Base-by-base conservation (phyloP, 2,113 vertebrate species). In the Microcebus jonahi region DNA sequence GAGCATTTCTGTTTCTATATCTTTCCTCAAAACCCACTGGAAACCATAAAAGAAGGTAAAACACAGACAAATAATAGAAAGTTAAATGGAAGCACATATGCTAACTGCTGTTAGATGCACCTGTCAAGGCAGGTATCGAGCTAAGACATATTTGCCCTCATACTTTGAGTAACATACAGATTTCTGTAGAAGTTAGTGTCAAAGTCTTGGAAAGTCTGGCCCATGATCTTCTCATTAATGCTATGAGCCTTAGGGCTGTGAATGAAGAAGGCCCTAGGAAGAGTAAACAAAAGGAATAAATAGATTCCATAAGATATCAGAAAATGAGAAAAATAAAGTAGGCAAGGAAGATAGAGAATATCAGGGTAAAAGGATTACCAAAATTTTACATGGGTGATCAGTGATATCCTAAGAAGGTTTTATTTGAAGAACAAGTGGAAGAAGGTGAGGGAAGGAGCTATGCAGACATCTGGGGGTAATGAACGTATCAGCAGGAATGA, bases 11-110 rank as follows among this genome's bases (percentile, higher is more conserved):
- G 17, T 90, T n/a, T 87, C 31, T 70, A 36, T 57, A 17, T 2
- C 5, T 92, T 77, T 77, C 17, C 29, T 85, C 17, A 65, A 85
- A 75, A 94, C 29, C 27, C 34, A 70, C 9, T 90, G 20, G 55
- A 88, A 95, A 77, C 12, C 31, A 87, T 79, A 87, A 94, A 70
- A 82, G 53, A 90, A 96, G 53, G 31, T 81, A 80, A 96, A 90
- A 34, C 13, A 15, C 18, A 77, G 11, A 34, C 8, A 86, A 88
- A 42, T 53, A 57, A 39, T 29, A 86, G 36, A 86, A 63, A 9
- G 27, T 31, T 65, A 55, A 42, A 15, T 48, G 18, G 31, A 90
- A 63, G 18, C 36, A 17, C 48, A 31, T 9, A 20, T 61, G 12
- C 31, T n/a, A 39, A 76, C 15, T 63, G 6, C 6, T 70, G 50